phyloP scores from a whole-genome alignment of 1,140 invertebrate genomes.

The Drosophila bipectinata region DNA sequence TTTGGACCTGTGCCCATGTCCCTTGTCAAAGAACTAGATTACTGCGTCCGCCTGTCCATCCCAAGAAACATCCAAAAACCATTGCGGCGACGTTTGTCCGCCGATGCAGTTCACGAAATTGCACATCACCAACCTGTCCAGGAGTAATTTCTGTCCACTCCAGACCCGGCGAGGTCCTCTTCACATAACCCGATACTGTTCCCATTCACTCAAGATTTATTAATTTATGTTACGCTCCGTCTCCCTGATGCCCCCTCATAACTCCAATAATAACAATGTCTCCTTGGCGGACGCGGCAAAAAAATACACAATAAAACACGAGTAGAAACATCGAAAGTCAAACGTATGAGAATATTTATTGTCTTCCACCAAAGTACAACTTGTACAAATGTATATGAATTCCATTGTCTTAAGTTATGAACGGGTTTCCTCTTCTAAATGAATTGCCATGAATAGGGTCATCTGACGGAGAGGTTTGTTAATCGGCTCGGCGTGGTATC shows the following conservation, averaged over 20 bases:
- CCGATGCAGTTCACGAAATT: constrained; percentile 10
- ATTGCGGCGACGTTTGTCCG: constrained; percentile 17
- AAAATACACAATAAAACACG: constrained; percentile 46
- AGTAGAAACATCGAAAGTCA: constrained; percentile 46
- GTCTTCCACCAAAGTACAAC: constrained; percentile 46
- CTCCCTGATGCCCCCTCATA: constrained; percentile 25
- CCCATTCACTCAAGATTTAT: constrained; percentile 50
- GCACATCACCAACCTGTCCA: constrained; percentile 40
- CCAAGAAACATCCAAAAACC: constrained; percentile 13
- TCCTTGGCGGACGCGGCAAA: constrained; percentile 16
- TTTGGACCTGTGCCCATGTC: constrained; percentile 63
- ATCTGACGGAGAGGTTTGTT: constrained; percentile 38
- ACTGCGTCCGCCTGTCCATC: constrained; percentile 33
- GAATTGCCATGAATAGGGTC: constrained; percentile 45
- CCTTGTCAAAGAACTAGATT: constrained; percentile 74
- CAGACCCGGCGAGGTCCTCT: constrained; percentile 10
- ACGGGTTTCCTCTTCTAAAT: constrained; percentile 29
- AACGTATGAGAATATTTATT: constrained; percentile 52
- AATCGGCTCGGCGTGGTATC: constrained; percentile 2
- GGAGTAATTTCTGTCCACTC: constrained; percentile 42
- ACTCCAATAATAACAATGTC: constrained; percentile 38
- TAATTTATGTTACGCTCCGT: constrained; percentile 39
- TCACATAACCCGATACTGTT: neutral
- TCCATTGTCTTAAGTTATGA: constrained; percentile 50
- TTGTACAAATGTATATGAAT: constrained; percentile 53